A percentile compares a stretch with the other conserved stretches of the same genome.
Evolutionary conservation across 2,888 invertebrate genomes (phyloP).

Genomic region (Hydrotaea diabolus): DNA sequence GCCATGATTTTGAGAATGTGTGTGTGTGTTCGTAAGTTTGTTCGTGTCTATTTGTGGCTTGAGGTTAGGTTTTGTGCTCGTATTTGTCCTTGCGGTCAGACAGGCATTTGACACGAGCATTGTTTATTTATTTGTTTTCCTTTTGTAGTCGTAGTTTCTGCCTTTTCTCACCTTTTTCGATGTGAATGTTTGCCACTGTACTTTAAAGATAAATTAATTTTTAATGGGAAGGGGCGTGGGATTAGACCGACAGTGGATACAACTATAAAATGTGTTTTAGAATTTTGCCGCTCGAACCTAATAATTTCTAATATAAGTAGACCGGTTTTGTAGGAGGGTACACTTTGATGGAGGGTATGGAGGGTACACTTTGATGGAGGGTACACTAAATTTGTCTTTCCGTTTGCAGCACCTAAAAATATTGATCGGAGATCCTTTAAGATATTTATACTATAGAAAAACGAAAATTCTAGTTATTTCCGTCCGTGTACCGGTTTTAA

Average conservation of each 20-base stretch:
- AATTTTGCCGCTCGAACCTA: too few relatives aligned
- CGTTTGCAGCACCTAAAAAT: too few relatives aligned
- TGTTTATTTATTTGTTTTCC: slow-evolving; percentile 20
- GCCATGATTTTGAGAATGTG: not conserved
- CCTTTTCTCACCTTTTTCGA: not conserved
- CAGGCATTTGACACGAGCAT: slow-evolving; percentile 24
- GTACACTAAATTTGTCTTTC: too few relatives aligned
- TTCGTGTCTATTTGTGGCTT: not conserved
- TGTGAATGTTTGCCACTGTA: not conserved
- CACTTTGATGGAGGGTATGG: too few relatives aligned
- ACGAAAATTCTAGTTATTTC: too few relatives aligned
- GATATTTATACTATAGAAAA: too few relatives aligned
- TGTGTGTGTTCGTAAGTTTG: not conserved
- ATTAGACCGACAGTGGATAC: not conserved
- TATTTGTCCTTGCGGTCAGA: slow-evolving; percentile 4
- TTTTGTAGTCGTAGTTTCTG: not conserved
- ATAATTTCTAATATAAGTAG: too few relatives aligned
- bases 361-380: too few relatives aligned
- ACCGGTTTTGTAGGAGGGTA: too few relatives aligned
- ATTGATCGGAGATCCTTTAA: too few relatives aligned
- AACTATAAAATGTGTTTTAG: too few relatives aligned
- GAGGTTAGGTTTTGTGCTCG: not conserved
- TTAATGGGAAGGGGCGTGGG: not conserved
- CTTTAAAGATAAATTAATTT: slow-evolving; percentile 27
- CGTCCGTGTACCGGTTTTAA: too few relatives aligned